A percentile compares a stretch with the other conserved stretches of the same genome.
phyloP scores from a whole-genome alignment of 2,797 vertebrate genomes.

The Scarus forsteni region DNA sequence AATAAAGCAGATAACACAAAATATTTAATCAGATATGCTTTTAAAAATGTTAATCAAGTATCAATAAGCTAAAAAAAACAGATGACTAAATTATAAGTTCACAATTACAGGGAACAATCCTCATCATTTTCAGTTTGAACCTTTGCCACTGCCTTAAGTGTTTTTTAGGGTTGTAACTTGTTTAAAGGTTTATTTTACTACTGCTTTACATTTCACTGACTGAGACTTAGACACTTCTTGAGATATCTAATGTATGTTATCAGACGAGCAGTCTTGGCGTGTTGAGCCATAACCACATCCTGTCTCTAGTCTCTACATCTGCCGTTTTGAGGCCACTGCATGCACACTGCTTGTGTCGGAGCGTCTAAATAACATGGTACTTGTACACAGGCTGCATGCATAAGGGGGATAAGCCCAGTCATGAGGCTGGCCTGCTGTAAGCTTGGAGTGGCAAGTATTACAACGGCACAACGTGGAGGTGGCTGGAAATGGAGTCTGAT shows the following conservation, averaged over 20 bases:
- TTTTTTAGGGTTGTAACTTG: neutral
- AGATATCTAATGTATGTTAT: conserved; percentile 45
- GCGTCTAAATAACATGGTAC: conserved; percentile 29
- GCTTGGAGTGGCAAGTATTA: conserved; percentile 35
- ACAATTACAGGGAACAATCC: too few relatives aligned
- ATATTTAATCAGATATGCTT: too few relatives aligned
- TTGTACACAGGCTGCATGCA: conserved; percentile 41
- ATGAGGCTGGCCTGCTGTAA: conserved; percentile 59
- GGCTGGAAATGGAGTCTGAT: conserved; percentile 58
- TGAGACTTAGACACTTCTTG: conserved; percentile 6
- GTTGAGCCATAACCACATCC: conserved; percentile 84
- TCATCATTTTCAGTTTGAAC: neutral
- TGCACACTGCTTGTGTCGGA: conserved; percentile 44
- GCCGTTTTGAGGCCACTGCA: conserved; percentile 41
- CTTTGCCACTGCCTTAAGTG: neutral
- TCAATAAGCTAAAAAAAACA: too few relatives aligned
- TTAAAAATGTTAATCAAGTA: too few relatives aligned
- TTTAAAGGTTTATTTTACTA: neutral
- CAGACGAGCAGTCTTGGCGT: conserved; percentile 41
- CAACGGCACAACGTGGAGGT: conserved; percentile 46
- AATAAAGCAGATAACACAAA: too few relatives aligned
- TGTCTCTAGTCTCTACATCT: conserved; percentile 67
- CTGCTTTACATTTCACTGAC: neutral
- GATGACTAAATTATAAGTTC: too few relatives aligned
- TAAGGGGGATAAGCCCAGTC: conserved; percentile 75